Base-by-base conservation (phyloP, 2,113 vertebrate genomes). In the Platysternon megacephalum region DNA sequence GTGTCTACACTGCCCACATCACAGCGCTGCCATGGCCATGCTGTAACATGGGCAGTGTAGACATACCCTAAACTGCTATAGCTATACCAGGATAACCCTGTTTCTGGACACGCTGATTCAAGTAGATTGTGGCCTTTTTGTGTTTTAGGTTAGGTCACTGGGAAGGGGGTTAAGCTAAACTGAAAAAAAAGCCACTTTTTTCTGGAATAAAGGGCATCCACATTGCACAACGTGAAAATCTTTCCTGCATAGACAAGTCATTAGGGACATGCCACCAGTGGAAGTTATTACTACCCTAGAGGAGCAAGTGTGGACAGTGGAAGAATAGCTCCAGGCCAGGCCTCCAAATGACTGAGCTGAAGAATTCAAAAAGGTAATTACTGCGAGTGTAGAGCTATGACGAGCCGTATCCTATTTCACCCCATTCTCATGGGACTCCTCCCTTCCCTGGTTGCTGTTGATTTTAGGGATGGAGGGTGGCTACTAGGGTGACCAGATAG, bases 321-420 rank as follows among this genome's bases (percentile, higher is more conserved):
- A 95, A 87, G 58, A 88, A 86, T 58, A 82, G 35, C n/a, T 74
- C 65, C 84, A 90, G 49, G 42, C 32, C 0, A 0, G 4, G 42
- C 85, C 94, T 96, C 86, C 49, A 79, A 81, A 76, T 79, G 85
- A 91, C 85, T 93, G 89, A 83, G 88, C 65, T 91, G 87, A 88
- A 91, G 79, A 86, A 51, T 58, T 86, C 83, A 93, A 90, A 82
- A 86, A 87, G 83, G 0, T 8, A n/a, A 48, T 72, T 56, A 53
- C 2, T 56, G 87, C 82, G 53, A 65, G 32, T 28, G 12, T 2
- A 76, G 53, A 85, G 82, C 93, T 93, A 58, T 6, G 5, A 82
- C 94, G 96, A 80, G 0, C 0, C 5, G 29, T 56, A 14, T n/a
- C 46, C 26, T 42, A 32, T 32, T 76, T 8, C 12, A 19, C 61